A percentile compares a stretch with the other conserved stretches of the same genome.
Conservation (phyloP, 1,140 invertebrate species). For the Euglossa dilemma region DNA sequence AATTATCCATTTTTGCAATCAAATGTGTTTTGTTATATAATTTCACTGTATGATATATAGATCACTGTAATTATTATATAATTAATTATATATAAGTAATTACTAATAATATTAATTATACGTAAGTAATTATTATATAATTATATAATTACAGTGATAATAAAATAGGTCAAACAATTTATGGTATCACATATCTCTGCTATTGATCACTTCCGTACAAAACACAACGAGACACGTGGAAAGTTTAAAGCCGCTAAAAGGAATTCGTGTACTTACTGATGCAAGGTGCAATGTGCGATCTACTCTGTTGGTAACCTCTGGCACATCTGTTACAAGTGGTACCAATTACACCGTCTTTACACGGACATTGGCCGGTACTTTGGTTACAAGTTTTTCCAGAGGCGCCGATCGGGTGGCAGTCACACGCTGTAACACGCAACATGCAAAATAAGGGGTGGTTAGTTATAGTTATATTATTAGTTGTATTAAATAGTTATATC, state of each 20-base stretch:
- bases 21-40: too few species aligned
- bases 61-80: too few species aligned
- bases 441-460: slow-evolving; percentile 34
- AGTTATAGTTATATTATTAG: slow-evolving; percentile 31
- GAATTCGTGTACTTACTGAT: slow-evolving; percentile 90
- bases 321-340: slow-evolving; percentile 98
- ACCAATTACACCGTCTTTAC: slow-evolving; percentile 99
- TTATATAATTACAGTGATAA: too few species aligned
- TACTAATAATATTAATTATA: too few species aligned
- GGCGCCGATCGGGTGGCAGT: slow-evolving; percentile 98
- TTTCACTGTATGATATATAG: too few species aligned
- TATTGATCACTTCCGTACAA: background rate
- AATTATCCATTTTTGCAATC: too few species aligned
- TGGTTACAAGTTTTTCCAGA: slow-evolving; percentile 99
- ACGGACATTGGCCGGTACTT: slow-evolving; percentile 98
- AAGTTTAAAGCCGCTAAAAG: background rate
- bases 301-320: slow-evolving; percentile 98
- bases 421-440: slow-evolving; percentile 91
- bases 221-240: background rate
- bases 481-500: background rate
- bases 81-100: too few species aligned
- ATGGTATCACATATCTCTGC: background rate
- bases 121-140: too few species aligned
- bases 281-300: slow-evolving; percentile 98
- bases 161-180: background rate